phyloP scores from a whole-genome alignment of 2,888 invertebrate genomes.

The Caenorhabditis zanzibari region DNA sequence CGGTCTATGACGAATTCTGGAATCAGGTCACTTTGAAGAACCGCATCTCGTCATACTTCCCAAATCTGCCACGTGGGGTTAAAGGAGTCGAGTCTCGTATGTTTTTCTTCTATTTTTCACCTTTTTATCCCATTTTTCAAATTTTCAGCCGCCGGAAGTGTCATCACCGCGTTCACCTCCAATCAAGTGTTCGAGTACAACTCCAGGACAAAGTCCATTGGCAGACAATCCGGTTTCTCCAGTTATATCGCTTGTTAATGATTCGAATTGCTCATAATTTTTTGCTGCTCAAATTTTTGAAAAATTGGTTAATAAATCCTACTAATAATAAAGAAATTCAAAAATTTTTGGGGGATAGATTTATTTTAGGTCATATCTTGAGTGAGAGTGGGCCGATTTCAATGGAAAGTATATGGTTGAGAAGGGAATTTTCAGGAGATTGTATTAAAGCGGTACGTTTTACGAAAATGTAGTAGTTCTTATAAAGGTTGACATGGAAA shows the following conservation, averaged over 20 bases:
- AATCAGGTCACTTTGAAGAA: slow-evolving; percentile 79
- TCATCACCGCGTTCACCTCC: slow-evolving; percentile 66
- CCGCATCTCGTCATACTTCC: slow-evolving; percentile 77
- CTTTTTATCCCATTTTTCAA: background rate
- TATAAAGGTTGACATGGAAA: too few relatives aligned
- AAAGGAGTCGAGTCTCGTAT: slow-evolving; percentile 73
- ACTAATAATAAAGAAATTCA: slow-evolving; percentile 36
- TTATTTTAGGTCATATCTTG: too few relatives aligned
- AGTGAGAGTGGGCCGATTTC: too few relatives aligned
- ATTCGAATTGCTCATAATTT: background rate
- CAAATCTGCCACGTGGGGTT: slow-evolving; percentile 77
- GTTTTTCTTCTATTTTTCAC: background rate
- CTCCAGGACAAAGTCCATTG: slow-evolving; percentile 60
- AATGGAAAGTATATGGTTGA: too few relatives aligned
- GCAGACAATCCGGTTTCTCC: slow-evolving; percentile 50
- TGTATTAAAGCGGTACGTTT: too few relatives aligned
- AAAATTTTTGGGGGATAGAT: background rate
- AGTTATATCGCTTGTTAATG: slow-evolving; percentile 61
- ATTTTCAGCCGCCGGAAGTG: slow-evolving; percentile 57
- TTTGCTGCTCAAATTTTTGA: background rate
- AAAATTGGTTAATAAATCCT: background rate
- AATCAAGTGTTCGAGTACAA: slow-evolving; percentile 70
- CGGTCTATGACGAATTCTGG: slow-evolving; percentile 82
- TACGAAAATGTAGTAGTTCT: too few relatives aligned
- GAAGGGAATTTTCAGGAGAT: too few relatives aligned